These are phyloP conservation scores for Scartelaos histophorus DNA, from an alignment of 2,113 vertebrate genomes.

Conservation along the genomic window DNA sequence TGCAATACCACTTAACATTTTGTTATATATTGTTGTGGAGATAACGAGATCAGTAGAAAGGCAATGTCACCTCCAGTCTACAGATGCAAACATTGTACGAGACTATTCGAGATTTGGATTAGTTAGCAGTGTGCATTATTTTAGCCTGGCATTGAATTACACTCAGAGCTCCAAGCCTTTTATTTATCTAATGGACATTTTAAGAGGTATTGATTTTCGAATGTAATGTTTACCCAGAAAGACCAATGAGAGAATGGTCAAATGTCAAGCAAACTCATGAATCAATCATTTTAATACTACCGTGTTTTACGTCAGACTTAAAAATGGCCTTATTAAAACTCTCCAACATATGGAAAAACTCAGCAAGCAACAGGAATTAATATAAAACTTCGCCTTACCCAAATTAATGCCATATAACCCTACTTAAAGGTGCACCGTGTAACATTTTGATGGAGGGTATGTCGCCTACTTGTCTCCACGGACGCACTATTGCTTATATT, in stretches of 20 bases:
- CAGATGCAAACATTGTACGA: neutral
- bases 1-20: constrained; percentile 11
- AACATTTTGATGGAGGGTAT: too few relatives aligned
- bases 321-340: neutral
- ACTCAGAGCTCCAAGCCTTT: neutral
- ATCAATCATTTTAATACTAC: neutral
- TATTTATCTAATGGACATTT: neutral
- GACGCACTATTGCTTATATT: too few relatives aligned
- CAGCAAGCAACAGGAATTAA: neutral
- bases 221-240: constrained; percentile 7
- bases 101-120: constrained; percentile 1
- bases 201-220: neutral
- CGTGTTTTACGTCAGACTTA: neutral
- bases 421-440: neutral
- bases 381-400: too few relatives aligned
- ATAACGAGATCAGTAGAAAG: constrained; percentile 2
- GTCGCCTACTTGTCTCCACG: too few relatives aligned
- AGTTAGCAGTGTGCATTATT: neutral
- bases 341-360: neutral
- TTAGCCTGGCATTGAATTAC: neutral
- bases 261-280: neutral
- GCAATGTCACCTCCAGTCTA: neutral
- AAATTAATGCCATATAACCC: too few relatives aligned
- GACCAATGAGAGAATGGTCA: neutral
- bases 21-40: neutral